Evolutionary conservation across 2,113 vertebrate species (phyloP).

Genomic region (Clupea harengus): DNA sequence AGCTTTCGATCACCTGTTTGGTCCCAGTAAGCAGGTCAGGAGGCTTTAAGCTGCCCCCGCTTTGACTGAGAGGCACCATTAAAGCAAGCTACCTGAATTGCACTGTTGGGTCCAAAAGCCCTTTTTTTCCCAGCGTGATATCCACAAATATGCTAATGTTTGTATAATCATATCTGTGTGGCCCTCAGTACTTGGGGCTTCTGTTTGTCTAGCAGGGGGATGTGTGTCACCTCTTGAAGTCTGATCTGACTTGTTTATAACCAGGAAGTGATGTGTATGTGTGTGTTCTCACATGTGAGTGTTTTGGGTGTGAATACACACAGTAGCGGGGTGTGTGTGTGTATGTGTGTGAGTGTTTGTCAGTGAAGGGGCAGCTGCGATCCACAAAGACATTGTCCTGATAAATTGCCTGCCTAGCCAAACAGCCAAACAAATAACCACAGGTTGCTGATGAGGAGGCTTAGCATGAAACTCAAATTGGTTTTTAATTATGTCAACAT

Average conservation of each 20-base stretch:
- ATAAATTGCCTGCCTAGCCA: not conserved
- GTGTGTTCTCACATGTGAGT: not conserved
- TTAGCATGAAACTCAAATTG: slow-evolving; percentile 6
- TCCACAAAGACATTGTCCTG: not conserved
- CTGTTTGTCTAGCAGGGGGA: no score
- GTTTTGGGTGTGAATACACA: not conserved
- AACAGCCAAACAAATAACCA: not conserved
- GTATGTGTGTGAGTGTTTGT: not conserved
- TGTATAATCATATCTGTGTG: not conserved
- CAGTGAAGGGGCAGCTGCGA: not conserved
- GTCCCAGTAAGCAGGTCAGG: no score
- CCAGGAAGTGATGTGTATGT: not conserved
- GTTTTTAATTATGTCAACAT: slow-evolving; percentile 14
- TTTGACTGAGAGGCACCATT: no score
- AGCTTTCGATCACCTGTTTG: no score
- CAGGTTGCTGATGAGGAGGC: not conserved
- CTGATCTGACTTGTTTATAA: not conserved
- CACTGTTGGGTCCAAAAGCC: no score
- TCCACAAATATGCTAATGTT: not conserved
- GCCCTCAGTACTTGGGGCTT: not conserved
- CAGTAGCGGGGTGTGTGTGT: no score
- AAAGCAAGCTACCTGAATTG: no score
- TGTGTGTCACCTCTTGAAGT: not conserved
- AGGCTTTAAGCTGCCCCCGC: no score
- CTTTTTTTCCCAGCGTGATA: not conserved